These are phyloP conservation scores for Abrostola triplasia DNA, from an alignment of 2,888 invertebrate genomes.

Conservation along the genomic window DNA sequence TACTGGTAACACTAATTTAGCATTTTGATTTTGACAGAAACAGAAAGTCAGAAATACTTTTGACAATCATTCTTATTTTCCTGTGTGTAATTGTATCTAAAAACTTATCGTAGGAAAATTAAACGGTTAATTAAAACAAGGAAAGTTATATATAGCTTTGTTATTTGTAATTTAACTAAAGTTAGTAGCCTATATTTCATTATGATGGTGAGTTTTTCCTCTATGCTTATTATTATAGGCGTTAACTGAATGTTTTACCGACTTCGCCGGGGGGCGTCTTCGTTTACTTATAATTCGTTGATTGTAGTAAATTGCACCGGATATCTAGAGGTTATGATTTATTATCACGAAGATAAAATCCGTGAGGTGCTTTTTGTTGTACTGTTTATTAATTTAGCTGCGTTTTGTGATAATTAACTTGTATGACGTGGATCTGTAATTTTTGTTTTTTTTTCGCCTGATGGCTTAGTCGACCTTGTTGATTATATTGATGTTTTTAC, in stretches of 20 bases:
- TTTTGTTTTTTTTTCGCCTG: conserved; percentile 37
- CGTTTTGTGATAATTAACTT: conserved; percentile 35
- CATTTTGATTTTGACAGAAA: not conserved
- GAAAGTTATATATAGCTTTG: conserved; percentile 16
- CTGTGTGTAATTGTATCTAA: conserved; percentile 30
- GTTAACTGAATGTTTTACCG: conserved; percentile 17
- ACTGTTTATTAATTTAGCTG: conserved; percentile 10
- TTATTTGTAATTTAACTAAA: conserved; percentile 11
- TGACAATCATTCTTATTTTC: conserved; percentile 36
- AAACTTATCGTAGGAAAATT: conserved; percentile 20
- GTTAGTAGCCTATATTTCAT: conserved; percentile 43
- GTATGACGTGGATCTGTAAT: conserved; percentile 55
- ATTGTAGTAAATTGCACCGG: conserved; percentile 28
- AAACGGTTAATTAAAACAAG: conserved; percentile 35
- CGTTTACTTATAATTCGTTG: conserved; percentile 30
- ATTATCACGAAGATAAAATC: conserved; percentile 27
- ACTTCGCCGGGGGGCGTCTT: conserved; percentile 70
- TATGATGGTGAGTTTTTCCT: conserved; percentile 74
- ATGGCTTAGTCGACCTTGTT: conserved; percentile 33
- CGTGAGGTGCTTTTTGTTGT: conserved; percentile 18
- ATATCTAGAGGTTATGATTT: conserved; percentile 32
- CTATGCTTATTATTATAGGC: not conserved
- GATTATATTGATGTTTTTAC: conserved; percentile 32
- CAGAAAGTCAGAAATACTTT: conserved; percentile 1
- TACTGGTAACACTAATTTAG: not conserved